phyloP scores from a whole-genome alignment of 1,140 invertebrate genomes.

The Drosophila kanapiae region DNA sequence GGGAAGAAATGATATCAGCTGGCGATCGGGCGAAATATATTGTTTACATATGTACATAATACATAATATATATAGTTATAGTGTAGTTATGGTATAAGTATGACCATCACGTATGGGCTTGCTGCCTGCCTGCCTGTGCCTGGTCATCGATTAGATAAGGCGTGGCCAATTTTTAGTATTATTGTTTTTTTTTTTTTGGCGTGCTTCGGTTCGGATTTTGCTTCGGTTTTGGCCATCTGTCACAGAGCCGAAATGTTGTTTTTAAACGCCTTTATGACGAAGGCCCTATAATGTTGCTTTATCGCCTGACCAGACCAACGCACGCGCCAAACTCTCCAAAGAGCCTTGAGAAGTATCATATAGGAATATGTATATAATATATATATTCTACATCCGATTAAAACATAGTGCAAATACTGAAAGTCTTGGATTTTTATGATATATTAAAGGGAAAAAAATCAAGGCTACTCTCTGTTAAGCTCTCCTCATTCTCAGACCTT shows the following conservation, averaged over 20 bases:
- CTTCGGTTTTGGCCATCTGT: constrained; percentile 23
- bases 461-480: too few species aligned
- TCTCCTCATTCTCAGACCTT: background rate
- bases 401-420: constrained; percentile 36
- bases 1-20: constrained; percentile 41
- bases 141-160: constrained; percentile 46
- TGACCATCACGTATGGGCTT: constrained; percentile 27
- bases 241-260: background rate
- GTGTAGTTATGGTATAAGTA: constrained; percentile 9
- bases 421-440: background rate
- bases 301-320: constrained; percentile 37
- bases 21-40: constrained; percentile 29
- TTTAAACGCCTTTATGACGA: constrained; percentile 19
- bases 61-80: background rate
- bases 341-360: constrained; percentile 62
- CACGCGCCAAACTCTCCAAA: constrained; percentile 65
- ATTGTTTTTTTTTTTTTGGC: constrained; percentile 19
- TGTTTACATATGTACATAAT: constrained; percentile 33
- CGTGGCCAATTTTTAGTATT: constrained; percentile 18
- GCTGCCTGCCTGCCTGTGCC: constrained; percentile 14
- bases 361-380: constrained; percentile 23
- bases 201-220: constrained; percentile 1
- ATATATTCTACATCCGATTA: constrained; percentile 47
- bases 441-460: too few species aligned
- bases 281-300: constrained; percentile 24